phyloP scores from a whole-genome alignment of 2,888 invertebrate genomes.

The Bombyx huttoni region DNA sequence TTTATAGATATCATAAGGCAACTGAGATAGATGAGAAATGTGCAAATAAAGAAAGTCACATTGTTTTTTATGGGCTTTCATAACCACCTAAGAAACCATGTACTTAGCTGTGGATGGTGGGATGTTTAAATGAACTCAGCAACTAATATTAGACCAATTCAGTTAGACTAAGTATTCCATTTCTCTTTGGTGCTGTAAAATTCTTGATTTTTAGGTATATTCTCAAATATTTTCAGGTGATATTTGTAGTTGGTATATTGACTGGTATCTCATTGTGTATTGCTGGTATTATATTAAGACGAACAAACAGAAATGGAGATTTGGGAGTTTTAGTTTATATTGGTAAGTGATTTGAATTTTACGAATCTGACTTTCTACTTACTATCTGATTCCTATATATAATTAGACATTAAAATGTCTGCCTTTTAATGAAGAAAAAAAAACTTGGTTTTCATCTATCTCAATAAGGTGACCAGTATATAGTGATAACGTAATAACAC shows the following conservation, averaged over 20 bases:
- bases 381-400: too few relatives aligned
- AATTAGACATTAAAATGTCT: background rate
- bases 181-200: background rate
- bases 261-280: constrained; percentile 77
- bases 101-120: background rate
- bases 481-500: background rate
- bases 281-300: constrained; percentile 75
- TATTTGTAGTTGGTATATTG: constrained; percentile 77
- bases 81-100: too few relatives aligned
- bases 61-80: too few relatives aligned
- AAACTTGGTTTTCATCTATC: background rate
- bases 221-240: constrained; percentile 58
- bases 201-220: background rate
- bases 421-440: too few relatives aligned
- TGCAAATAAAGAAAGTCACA: too few relatives aligned
- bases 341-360: constrained; percentile 37
- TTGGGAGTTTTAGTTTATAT: constrained; percentile 78
- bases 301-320: constrained; percentile 75
- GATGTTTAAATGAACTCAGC: background rate
- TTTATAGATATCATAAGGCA: too few relatives aligned
- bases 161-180: background rate
- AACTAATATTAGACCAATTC: too few relatives aligned
- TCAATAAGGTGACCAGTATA: background rate
- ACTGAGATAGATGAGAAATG: too few relatives aligned
- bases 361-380: too few relatives aligned